Evolutionary conservation across 2,888 invertebrate genomes (phyloP).

Genomic region (Apeira syringaria): DNA sequence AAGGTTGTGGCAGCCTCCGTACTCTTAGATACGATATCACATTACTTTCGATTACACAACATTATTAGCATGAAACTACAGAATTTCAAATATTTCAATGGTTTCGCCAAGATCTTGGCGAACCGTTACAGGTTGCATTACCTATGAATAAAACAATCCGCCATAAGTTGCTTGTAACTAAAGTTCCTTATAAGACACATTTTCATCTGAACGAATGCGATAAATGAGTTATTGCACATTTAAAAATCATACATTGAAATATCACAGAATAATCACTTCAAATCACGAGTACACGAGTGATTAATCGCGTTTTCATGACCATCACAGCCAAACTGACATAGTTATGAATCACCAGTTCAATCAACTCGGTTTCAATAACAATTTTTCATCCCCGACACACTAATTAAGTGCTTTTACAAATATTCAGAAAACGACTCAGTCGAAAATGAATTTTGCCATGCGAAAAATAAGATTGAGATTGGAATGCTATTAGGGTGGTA

Average conservation of each 20-base stretch:
- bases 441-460: conserved; percentile 49
- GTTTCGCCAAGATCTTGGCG: too few relatives aligned
- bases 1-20: too few relatives aligned
- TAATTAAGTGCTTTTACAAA: conserved; percentile 82
- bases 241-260: conserved; percentile 54
- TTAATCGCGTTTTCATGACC: conserved; percentile 76
- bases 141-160: too few relatives aligned
- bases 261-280: conserved; percentile 51
- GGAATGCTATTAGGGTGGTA: conserved; percentile 43
- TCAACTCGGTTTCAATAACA: conserved; percentile 81
- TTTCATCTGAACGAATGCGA: too few relatives aligned
- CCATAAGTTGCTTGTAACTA: too few relatives aligned
- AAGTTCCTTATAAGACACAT: too few relatives aligned
- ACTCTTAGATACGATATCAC: too few relatives aligned
- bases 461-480: conserved; percentile 41
- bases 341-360: conserved; percentile 80
- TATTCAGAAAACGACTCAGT: conserved; percentile 47
- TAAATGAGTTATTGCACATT: conserved; percentile 14
- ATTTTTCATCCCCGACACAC: conserved; percentile 82
- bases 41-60: too few relatives aligned
- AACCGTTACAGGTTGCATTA: too few relatives aligned
- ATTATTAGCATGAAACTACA: too few relatives aligned
- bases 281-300: conserved; percentile 55
- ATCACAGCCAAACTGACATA: conserved; percentile 78
- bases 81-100: too few relatives aligned